A percentile compares a stretch with the other conserved stretches of the same genome.
These are phyloP conservation scores for Intellagama lesueurii DNA, from an alignment of 2,797 vertebrate genomes.

Conservation along the genomic window DNA sequence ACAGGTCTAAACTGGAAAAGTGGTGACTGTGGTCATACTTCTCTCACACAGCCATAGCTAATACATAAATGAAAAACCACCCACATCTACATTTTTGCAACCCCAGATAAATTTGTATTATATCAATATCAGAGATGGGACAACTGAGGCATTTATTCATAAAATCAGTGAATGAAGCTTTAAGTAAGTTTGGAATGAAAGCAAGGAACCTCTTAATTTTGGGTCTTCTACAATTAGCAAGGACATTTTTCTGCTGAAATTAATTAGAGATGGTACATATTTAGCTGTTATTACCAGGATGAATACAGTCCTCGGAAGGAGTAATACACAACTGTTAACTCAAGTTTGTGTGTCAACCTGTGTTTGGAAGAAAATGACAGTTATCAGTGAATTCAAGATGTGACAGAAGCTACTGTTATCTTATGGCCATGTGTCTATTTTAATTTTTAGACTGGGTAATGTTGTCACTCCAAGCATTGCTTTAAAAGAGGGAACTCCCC, in stretches of 20 bases:
- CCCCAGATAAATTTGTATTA: neutral
- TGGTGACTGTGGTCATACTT: no score
- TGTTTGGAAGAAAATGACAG: fast-evolving
- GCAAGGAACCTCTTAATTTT: neutral
- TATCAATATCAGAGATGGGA: neutral
- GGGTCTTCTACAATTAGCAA: neutral
- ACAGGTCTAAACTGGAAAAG: neutral
- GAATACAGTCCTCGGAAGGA: constrained; percentile 2
- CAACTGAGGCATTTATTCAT: neutral
- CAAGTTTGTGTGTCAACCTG: constrained; percentile 20
- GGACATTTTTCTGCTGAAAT: neutral
- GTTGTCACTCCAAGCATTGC: constrained; percentile 64
- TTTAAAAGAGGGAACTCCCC: constrained; percentile 40
- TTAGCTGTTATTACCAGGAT: neutral
- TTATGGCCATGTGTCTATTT: constrained; percentile 39
- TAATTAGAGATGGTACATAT: neutral
- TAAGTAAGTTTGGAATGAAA: neutral
- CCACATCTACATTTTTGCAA: neutral
- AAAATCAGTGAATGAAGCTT: neutral
- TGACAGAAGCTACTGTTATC: constrained; percentile 57
- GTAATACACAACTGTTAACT: constrained; percentile 4
- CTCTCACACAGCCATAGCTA: neutral
- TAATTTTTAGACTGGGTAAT: constrained; percentile 65
- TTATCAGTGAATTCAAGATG: neutral
- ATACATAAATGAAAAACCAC: neutral